Percentiles rank a stretch among this genome's conserved stretches.
phyloP scores from a whole-genome alignment of 92 coral and sea anemone species.

The Palythoa grandiflora region DNA sequence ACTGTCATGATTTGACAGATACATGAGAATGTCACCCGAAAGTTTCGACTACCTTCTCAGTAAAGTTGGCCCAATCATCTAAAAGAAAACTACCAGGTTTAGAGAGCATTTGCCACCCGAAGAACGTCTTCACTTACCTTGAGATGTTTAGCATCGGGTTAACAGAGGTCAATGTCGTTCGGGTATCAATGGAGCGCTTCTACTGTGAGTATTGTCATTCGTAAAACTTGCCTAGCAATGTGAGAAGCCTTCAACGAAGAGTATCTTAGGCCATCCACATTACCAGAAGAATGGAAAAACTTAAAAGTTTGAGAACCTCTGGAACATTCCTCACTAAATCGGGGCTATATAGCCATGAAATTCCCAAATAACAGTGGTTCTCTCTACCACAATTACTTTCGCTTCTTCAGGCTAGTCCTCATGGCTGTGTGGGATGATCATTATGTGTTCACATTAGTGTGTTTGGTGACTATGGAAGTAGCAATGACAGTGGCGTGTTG shows the following conservation, averaged over 20 bases:
- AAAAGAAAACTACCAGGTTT: constrained; percentile 53
- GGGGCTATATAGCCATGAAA: constrained; percentile 75
- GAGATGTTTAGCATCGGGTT: constrained; percentile 58
- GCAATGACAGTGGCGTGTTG: constrained; percentile 72
- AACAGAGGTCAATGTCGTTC: constrained; percentile 66
- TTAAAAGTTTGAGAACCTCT: constrained; percentile 48
- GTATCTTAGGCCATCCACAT: constrained; percentile 64
- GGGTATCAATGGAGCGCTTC: constrained; percentile 51
- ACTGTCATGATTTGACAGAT: constrained; percentile 45
- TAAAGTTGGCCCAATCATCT: constrained; percentile 64
- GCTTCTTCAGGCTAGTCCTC: constrained; percentile 65
- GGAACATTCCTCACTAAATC: constrained; percentile 80
- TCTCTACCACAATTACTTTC: constrained; percentile 68
- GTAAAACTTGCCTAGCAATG: constrained; percentile 66
- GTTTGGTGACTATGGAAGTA: constrained; percentile 71
- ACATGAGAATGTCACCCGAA: constrained; percentile 71
- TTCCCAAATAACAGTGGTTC: constrained; percentile 72
- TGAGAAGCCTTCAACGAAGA: constrained; percentile 65
- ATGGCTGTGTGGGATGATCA: constrained; percentile 81
- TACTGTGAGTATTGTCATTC: constrained; percentile 59
- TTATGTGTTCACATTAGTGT: constrained; percentile 61
- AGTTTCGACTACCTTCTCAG: constrained; percentile 59
- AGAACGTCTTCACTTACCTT: constrained; percentile 68
- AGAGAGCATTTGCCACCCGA: constrained; percentile 64
- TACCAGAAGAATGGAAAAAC: constrained; percentile 69